A percentile compares a stretch with the other conserved stretches of the same genome.
Evolutionary conservation across 2,888 invertebrate genomes (phyloP).

Genomic region (Dorcus parallelipipedus): DNA sequence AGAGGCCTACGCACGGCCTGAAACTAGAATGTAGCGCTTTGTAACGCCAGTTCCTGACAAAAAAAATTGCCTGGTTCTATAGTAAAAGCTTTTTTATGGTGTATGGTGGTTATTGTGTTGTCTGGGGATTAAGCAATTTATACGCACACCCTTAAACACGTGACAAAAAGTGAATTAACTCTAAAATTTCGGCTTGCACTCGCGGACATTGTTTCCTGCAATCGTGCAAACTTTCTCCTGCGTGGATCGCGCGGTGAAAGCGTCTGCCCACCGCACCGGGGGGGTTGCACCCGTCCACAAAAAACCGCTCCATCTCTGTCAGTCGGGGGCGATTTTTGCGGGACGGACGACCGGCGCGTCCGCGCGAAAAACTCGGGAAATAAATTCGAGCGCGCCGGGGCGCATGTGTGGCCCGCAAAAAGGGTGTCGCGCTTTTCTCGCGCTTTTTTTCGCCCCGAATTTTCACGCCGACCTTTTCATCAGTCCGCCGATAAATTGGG

Average conservation of each 20-base stretch:
- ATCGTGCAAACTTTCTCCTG: background rate
- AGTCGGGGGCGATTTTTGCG: background rate
- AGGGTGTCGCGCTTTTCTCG: constrained; percentile 2
- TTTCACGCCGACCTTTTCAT: background rate
- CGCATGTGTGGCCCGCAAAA: constrained; percentile 9
- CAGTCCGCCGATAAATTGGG: constrained; percentile 9
- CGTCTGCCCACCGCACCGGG: background rate
- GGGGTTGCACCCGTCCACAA: background rate
- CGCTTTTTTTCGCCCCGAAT: background rate
- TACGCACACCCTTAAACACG: too few species aligned
- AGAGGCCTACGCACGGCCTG: too few species aligned
- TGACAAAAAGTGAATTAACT: too few species aligned
- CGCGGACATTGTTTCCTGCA: too few species aligned
- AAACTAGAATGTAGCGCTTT: too few species aligned
- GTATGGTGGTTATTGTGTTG: too few species aligned
- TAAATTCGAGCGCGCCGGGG: background rate
- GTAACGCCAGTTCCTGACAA: too few species aligned
- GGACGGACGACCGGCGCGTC: background rate
- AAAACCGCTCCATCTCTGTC: background rate
- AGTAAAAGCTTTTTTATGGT: too few species aligned
- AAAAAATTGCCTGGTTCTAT: too few species aligned
- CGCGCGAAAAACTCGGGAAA: background rate
- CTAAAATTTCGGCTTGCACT: too few species aligned
- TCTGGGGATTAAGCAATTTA: too few species aligned
- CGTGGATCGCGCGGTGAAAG: background rate